Conservation (phyloP, 2,797 vertebrate genomes). For the Apogon hyalosoma region DNA sequence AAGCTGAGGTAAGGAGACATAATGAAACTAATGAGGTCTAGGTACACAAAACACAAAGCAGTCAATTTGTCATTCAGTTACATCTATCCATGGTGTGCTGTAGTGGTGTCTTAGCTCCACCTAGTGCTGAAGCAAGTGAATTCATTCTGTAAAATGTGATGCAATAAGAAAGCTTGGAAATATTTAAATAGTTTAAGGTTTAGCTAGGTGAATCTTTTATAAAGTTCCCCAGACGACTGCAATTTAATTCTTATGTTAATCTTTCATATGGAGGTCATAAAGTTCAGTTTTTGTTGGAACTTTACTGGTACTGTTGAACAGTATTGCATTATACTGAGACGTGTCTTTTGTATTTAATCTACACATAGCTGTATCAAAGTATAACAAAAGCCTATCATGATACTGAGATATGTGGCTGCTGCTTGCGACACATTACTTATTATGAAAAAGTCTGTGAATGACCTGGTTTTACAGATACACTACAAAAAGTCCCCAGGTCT, state of each 20-base stretch:
- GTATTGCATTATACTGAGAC: not conserved
- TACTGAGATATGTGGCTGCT: not conserved
- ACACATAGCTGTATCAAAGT: not conserved
- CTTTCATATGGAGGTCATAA: not conserved
- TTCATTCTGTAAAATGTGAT: constrained; percentile 20
- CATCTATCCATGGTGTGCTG: not conserved
- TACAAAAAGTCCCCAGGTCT: not conserved
- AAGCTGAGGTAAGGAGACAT: constrained; percentile 83
- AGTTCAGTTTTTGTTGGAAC: not conserved
- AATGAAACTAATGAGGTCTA: constrained; percentile 20
- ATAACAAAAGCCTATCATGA: not conserved
- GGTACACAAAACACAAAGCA: constrained; percentile 1
- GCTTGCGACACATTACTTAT: not conserved
- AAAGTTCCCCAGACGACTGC: no score
- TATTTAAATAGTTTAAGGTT: not conserved
- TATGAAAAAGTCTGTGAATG: not conserved
- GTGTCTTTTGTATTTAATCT: not conserved
- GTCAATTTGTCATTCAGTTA: not conserved
- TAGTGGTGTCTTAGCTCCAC: constrained; percentile 60
- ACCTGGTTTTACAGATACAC: not conserved
- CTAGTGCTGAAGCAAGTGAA: constrained; percentile 64
- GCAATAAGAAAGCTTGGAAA: not conserved
- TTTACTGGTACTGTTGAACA: not conserved
- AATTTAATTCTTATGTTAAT: no score
- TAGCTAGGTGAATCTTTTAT: no score